These are phyloP conservation scores for Scaptomyza caliginosa DNA, from an alignment of 2,888 invertebrate genomes.

Conservation along the genomic window DNA sequence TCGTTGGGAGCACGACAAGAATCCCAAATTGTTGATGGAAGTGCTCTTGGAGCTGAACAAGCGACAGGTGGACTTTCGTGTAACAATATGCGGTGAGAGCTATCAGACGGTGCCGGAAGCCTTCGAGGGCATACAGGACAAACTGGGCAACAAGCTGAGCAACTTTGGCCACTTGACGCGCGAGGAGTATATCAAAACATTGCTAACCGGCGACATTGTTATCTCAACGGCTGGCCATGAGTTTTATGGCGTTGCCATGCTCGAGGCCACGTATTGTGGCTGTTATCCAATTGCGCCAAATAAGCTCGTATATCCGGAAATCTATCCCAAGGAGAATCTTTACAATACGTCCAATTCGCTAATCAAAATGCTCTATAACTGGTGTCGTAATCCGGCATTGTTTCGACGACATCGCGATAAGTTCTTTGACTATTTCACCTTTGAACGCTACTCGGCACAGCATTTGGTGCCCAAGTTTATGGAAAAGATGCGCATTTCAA, in stretches of 20 bases:
- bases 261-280: conserved; percentile 89
- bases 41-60: conserved; percentile 85
- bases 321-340: conserved; percentile 87
- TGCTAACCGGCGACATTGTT: conserved; percentile 87
- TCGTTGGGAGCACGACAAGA: conserved; percentile 92
- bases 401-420: conserved; percentile 82
- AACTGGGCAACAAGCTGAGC: conserved; percentile 84
- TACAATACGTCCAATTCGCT: conserved; percentile 87
- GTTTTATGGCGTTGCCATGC: conserved; percentile 91
- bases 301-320: conserved; percentile 89
- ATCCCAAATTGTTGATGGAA: conserved; percentile 87
- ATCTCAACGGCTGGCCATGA: conserved; percentile 91
- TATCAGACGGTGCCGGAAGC: conserved; percentile 87
- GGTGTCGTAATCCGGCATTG: conserved; percentile 84
- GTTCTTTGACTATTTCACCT: conserved; percentile 82
- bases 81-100: conserved; percentile 87
- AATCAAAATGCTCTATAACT: conserved; percentile 85
- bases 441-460: conserved; percentile 83
- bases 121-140: conserved; percentile 85
- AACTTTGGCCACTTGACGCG: conserved; percentile 87
- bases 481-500: conserved; percentile 80
- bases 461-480: conserved; percentile 83
- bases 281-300: conserved; percentile 89
- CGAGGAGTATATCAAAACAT: conserved; percentile 86
- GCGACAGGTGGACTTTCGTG: conserved; percentile 85